A percentile compares a stretch with the other conserved stretches of the same genome.
Evolutionary conservation across 2,113 vertebrate species (phyloP).

Genomic region (Podarcis cretensis): DNA sequence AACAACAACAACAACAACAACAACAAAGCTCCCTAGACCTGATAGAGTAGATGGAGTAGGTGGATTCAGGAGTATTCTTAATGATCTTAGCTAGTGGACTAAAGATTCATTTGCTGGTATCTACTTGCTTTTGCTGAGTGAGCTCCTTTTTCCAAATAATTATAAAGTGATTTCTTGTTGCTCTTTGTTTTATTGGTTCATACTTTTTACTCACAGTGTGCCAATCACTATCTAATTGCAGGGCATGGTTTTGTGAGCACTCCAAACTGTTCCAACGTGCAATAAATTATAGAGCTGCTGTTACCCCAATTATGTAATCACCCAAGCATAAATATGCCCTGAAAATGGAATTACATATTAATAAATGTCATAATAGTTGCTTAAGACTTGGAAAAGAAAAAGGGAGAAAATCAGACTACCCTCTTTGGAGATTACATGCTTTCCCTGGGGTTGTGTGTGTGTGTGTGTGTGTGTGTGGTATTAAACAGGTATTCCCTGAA

Average conservation of each 20-base stretch:
- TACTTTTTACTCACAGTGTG: constrained; percentile 54
- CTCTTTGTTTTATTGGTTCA: constrained; percentile 38
- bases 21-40: too few relatives aligned
- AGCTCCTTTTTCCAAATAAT: constrained; percentile 42
- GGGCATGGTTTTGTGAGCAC: constrained; percentile 33
- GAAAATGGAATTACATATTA: constrained; percentile 51
- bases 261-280: neutral
- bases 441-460: rapidly evolving
- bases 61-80: neutral
- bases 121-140: constrained; percentile 42
- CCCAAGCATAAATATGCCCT: constrained; percentile 48
- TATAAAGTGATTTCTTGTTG: constrained; percentile 50
- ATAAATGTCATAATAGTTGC: constrained; percentile 30
- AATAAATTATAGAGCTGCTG: neutral
- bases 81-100: neutral
- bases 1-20: too few relatives aligned
- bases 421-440: neutral
- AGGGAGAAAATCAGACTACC: neutral
- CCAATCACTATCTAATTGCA: constrained; percentile 35
- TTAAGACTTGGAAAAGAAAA: constrained; percentile 2
- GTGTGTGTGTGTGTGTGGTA: rapidly evolving
- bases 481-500: rapidly evolving
- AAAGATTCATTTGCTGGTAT: constrained; percentile 39
- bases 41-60: too few relatives aligned
- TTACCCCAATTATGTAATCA: neutral